Evolutionary conservation across 1,140 invertebrate genomes (phyloP), one percentile per base, ranked within the genome.

Genomic region (Trissolcus basalis): DNA sequence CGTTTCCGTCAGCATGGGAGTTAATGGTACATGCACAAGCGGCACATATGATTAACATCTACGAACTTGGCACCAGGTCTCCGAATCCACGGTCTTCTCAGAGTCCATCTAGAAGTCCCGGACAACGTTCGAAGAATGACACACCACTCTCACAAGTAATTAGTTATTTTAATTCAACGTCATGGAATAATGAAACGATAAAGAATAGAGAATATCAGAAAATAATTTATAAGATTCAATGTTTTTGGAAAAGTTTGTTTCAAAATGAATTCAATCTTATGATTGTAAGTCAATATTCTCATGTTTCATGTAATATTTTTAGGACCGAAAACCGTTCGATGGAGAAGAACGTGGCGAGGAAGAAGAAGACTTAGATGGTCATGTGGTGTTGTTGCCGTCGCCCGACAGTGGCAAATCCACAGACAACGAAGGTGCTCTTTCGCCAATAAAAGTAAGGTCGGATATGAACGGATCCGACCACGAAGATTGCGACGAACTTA

Each of bases 11-110:
- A 78, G 93, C 93, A 39, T 94, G 93, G 93, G 93, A 94, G 85
- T 86, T 94, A 76, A 94, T 94, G 93, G 93, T 94, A 12, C 93
- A 94, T 83, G 93, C 93, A 63, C 93, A 94, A 81, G 92, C 93
- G 16, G 92, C 93, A 44, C 93, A 94, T 84, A 94, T 94, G 93
- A 90, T 94, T 83, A 94, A 94, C 88, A 94, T 94, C 80, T 94
- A 94, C 86, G 92, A 94, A 86, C 88, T 94, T 67, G 92, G 92
- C 36, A 84, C 83, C 53, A 83, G 83, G 80, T 85, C 86, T 79
- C 87, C 81, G 64, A 83, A 79, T 58, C 79, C 80, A 35, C 81
- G 83, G 77, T 81, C 82, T 44, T 81, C 81, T 33, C 81, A 83
- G 2, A 85, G 84, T 48, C 87, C 71, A 8, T 56, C 72, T 36